Conservation (phyloP, 1,140 invertebrate species). For the Popillia japonica region DNA sequence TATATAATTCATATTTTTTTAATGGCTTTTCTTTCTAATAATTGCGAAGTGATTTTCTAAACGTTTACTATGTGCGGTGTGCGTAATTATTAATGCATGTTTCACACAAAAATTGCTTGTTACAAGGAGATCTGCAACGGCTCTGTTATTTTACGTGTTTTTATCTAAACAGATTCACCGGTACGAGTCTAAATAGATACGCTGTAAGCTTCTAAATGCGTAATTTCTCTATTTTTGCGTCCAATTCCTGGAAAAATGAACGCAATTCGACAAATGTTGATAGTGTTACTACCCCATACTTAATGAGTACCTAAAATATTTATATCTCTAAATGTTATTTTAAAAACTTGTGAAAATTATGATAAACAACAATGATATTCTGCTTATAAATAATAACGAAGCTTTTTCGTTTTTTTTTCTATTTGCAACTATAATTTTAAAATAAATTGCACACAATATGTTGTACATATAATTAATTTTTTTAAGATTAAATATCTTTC, state of each 20-base stretch:
- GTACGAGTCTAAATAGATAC: conserved; percentile 31
- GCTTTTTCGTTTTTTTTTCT: too few relatives aligned
- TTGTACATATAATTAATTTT: too few relatives aligned
- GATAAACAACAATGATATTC: too few relatives aligned
- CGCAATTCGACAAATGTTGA: conserved; percentile 3
- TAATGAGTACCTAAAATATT: too few relatives aligned
- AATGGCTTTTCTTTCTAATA: conserved; percentile 18
- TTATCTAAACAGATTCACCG: conserved; percentile 32
- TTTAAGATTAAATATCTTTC: too few relatives aligned
- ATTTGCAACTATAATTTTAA: too few relatives aligned
- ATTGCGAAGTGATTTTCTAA: neutral
- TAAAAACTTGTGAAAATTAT: too few relatives aligned
- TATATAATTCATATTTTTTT: conserved; percentile 20
- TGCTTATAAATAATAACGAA: too few relatives aligned
- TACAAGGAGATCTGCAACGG: neutral
- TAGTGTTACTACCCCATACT: neutral
- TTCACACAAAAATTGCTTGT: conserved; percentile 6
- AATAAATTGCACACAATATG: too few relatives aligned
- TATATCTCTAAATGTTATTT: too few relatives aligned
- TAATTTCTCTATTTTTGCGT: conserved; percentile 32
- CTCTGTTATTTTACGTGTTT: conserved; percentile 22
- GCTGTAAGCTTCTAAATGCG: conserved; percentile 19
- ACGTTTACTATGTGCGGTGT: neutral
- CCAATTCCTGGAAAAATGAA: conserved; percentile 4
- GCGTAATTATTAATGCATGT: neutral